Percentiles rank a stretch among this genome's conserved stretches.
These are phyloP conservation scores for Daubentonia madagascariensis DNA, from an alignment of 2,113 vertebrate genomes.

Conservation along the genomic window DNA sequence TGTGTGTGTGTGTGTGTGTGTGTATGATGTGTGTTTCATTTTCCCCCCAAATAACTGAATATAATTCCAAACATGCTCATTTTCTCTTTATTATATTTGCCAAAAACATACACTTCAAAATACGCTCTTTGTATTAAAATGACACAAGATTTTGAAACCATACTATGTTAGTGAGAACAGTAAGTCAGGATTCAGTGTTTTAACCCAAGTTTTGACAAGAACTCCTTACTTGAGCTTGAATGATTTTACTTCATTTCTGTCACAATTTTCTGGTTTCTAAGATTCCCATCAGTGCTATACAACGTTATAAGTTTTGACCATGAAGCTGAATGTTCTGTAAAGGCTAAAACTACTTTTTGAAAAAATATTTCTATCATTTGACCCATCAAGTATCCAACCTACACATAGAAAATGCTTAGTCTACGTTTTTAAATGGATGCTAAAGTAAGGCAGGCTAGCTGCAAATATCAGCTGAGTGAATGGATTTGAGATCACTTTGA, in stretches of 20 bases:
- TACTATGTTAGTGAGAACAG: neutral
- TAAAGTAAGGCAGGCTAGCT: neutral
- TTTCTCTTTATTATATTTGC: neutral
- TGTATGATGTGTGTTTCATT: too few species aligned
- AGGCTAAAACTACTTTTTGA: neutral
- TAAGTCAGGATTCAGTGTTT: neutral
- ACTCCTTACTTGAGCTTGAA: neutral
- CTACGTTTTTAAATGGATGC: neutral
- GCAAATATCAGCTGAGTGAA: neutral
- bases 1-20: neutral
- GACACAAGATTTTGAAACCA: neutral
- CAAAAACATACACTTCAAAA: neutral
- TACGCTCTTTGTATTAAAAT: neutral
- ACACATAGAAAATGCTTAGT: neutral
- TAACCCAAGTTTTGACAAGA: neutral
- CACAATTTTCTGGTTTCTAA: neutral
- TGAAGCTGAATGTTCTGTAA: neutral
- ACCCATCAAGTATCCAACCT: too few species aligned
- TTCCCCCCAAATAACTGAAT: neutral
- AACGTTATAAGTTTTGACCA: neutral
- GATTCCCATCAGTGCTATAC: neutral
- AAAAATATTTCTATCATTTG: neutral
- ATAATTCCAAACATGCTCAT: neutral
- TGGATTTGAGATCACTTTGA: neutral
- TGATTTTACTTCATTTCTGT: neutral